A percentile compares a stretch with the other conserved stretches of the same genome.
phyloP scores from a whole-genome alignment of 2,888 invertebrate species.

The Cyclophora punctaria region DNA sequence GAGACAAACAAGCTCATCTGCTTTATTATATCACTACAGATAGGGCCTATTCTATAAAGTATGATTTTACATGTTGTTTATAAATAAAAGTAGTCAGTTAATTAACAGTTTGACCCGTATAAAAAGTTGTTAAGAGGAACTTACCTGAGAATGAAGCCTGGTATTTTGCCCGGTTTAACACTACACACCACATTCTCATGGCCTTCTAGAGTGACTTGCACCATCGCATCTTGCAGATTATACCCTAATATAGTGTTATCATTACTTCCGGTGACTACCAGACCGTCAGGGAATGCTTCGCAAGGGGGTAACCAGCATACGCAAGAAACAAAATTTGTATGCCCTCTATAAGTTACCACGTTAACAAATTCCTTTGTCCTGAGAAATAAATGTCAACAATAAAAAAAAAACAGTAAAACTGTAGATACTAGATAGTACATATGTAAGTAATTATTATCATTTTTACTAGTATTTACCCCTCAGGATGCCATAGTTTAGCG shows the following conservation, averaged over 20 bases:
- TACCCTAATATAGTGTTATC: slow-evolving; percentile 89
- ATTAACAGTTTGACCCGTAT: too few species aligned
- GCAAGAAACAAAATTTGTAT: slow-evolving; percentile 89
- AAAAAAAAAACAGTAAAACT: slow-evolving; percentile 1
- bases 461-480: slow-evolving; percentile 66
- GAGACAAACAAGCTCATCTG: too few species aligned
- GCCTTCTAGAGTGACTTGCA: slow-evolving; percentile 82
- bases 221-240: slow-evolving; percentile 79
- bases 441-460: too few species aligned
- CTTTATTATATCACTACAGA: too few species aligned
- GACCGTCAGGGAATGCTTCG: slow-evolving; percentile 80
- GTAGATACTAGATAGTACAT: too few species aligned
- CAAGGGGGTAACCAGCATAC: slow-evolving; percentile 85
- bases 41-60: too few species aligned
- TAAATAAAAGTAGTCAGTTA: too few species aligned
- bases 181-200: slow-evolving; percentile 84
- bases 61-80: too few species aligned
- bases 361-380: slow-evolving; percentile 78
- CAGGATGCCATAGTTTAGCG: slow-evolving; percentile 89
- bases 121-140: slow-evolving; percentile 1
- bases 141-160: slow-evolving; percentile 61
- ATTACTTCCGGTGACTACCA: slow-evolving; percentile 92
- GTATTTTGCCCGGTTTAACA: slow-evolving; percentile 54
- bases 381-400: slow-evolving; percentile 20
- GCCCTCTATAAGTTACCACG: slow-evolving; percentile 82